A percentile compares a stretch with the other conserved stretches of the same genome.
These are phyloP conservation scores for Aspidiotus rigidus DNA, from an alignment of 2,888 invertebrate species.

Conservation along the genomic window DNA sequence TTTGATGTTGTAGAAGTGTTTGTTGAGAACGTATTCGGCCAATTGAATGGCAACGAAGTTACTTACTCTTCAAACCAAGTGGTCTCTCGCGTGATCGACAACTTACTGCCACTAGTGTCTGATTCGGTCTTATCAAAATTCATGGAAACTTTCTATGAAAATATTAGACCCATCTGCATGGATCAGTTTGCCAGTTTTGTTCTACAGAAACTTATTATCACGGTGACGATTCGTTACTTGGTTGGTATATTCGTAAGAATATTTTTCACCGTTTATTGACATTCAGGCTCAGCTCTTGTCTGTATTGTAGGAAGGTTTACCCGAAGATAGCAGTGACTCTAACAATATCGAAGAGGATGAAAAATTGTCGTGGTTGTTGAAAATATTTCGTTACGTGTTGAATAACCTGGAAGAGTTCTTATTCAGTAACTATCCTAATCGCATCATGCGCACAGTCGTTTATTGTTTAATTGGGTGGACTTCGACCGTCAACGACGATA, in stretches of 20 bases:
- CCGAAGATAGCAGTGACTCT: no score
- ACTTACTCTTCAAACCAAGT: conserved; percentile 69
- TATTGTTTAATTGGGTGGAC: conserved; percentile 11
- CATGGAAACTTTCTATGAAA: conserved; percentile 53
- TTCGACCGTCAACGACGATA: conserved; percentile 44
- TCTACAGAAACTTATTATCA: conserved; percentile 58
- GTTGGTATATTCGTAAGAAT: neutral
- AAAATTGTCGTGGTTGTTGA: conserved; percentile 51
- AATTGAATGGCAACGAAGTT: conserved; percentile 60
- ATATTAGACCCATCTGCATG: conserved; percentile 59
- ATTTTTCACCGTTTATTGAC: no score
- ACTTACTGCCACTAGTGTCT: conserved; percentile 59
- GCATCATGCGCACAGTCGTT: conserved; percentile 52
- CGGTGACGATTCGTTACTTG: conserved; percentile 39
- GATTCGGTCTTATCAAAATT: conserved; percentile 55
- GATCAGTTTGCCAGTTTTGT: conserved; percentile 74
- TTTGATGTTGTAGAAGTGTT: conserved; percentile 50
- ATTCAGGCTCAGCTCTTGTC: no score
- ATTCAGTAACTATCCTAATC: conserved; percentile 66
- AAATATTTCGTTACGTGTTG: conserved; percentile 62
- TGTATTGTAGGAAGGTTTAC: no score
- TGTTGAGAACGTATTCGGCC: conserved; percentile 65
- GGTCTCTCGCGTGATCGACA: conserved; percentile 66
- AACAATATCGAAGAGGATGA: neutral
- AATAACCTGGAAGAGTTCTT: conserved; percentile 80